These are phyloP conservation scores for Nomada flava DNA, from an alignment of 2,888 invertebrate genomes.

Conservation along the genomic window DNA sequence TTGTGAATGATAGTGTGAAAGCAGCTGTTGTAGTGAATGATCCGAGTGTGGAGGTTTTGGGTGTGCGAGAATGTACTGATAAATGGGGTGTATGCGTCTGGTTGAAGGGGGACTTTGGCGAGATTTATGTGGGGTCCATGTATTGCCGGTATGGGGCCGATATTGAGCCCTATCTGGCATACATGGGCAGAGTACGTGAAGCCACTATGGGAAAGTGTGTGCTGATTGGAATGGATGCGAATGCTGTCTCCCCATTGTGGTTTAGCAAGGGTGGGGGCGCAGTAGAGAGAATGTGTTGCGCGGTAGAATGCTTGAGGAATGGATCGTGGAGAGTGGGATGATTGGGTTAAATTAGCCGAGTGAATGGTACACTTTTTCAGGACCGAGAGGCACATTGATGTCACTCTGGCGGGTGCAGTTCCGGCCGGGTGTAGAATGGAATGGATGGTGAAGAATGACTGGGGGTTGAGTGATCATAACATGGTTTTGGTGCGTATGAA, in stretches of 20 bases:
- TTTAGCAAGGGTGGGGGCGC: too few relatives aligned
- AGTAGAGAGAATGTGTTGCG: too few relatives aligned
- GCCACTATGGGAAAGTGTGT: neutral
- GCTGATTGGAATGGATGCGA: conserved; percentile 64
- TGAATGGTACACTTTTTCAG: too few relatives aligned
- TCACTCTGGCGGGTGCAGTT: too few relatives aligned
- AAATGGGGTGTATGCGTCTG: neutral
- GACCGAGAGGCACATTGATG: too few relatives aligned
- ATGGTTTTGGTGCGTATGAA: too few relatives aligned
- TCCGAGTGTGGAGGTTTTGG: conserved; percentile 18
- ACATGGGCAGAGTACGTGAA: neutral
- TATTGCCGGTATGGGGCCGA: neutral
- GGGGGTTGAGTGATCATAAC: too few relatives aligned
- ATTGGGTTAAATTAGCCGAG: too few relatives aligned
- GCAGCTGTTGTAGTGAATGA: conserved; percentile 47
- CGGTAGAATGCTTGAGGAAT: too few relatives aligned
- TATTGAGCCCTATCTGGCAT: conserved; percentile 21
- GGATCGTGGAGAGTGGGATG: too few relatives aligned
- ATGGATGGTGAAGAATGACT: too few relatives aligned
- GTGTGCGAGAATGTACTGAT: conserved; percentile 23
- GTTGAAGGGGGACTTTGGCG: neutral
- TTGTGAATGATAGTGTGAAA: neutral
- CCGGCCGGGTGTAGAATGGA: too few relatives aligned
- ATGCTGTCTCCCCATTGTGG: conserved; percentile 56
- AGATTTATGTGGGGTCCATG: neutral